phyloP scores from a whole-genome alignment of 1,140 invertebrate species.

The Lepidurus apus region DNA sequence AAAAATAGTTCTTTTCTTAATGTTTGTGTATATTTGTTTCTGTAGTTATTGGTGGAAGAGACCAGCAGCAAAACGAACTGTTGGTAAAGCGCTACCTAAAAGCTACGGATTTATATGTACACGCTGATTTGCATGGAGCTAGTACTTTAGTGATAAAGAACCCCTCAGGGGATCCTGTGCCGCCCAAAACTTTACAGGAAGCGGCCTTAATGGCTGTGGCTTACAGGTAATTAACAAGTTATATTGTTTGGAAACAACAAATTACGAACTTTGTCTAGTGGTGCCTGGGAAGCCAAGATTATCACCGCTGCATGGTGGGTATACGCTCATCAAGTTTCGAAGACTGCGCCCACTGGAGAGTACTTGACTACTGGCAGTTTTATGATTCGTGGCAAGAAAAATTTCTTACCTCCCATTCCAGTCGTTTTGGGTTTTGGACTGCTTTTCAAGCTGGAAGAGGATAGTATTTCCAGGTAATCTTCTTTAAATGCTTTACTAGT shows the following conservation, averaged over 20 bases:
- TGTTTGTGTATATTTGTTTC: background rate
- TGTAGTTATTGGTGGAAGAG: constrained; percentile 83
- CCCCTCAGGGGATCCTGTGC: constrained; percentile 59
- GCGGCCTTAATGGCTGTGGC: constrained; percentile 95
- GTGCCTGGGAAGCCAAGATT: constrained; percentile 95
- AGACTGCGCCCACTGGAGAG: constrained; percentile 74
- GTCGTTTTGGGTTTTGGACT: constrained; percentile 91
- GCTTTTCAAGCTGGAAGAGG: constrained; percentile 73
- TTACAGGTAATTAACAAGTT: constrained; percentile 60
- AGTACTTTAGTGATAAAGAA: constrained; percentile 94
- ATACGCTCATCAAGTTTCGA: constrained; percentile 89
- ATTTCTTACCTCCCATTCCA: constrained; percentile 86
- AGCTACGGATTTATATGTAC: constrained; percentile 76
- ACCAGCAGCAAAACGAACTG: constrained; percentile 96
- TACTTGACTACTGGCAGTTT: constrained; percentile 79
- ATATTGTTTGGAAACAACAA: background rate
- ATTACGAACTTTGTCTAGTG: constrained; percentile 52
- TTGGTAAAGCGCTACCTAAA: constrained; percentile 92
- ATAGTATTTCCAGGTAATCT: constrained; percentile 43
- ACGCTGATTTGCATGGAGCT: constrained; percentile 88
- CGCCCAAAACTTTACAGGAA: constrained; percentile 92
- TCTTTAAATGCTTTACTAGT: constrained; percentile 25
- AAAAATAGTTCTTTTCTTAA: constrained; percentile 34
- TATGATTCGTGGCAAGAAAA: constrained; percentile 98
- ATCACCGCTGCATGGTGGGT: constrained; percentile 96